Conservation (phyloP, 1,140 invertebrate species). For the Diploscapter pachys region DNA sequence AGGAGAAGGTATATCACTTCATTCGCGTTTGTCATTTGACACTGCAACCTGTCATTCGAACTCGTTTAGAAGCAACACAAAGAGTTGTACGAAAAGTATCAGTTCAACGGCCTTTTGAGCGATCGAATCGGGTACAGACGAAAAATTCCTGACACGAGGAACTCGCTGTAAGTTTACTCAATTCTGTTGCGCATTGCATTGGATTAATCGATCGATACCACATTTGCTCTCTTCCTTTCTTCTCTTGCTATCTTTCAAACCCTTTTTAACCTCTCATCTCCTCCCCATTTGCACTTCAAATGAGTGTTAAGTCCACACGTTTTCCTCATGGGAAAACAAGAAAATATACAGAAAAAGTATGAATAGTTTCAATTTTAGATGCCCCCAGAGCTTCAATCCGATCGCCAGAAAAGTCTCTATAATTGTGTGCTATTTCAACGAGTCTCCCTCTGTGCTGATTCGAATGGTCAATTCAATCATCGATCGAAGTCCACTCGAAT, state of each 20-base stretch:
- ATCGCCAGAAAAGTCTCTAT: constrained; percentile 75
- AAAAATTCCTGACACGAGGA: constrained; percentile 80
- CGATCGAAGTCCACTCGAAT: constrained; percentile 72
- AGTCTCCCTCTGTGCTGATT: constrained; percentile 81
- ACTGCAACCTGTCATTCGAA: neutral
- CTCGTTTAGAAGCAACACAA: constrained; percentile 5
- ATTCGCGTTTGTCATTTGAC: neutral
- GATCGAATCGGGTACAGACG: constrained; percentile 75
- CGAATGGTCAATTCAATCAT: constrained; percentile 83
- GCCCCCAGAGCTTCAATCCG: constrained; percentile 67
- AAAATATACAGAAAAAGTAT: constrained; percentile 24
- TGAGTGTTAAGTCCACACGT: no score
- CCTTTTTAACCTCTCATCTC: neutral
- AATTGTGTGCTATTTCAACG: constrained; percentile 93
- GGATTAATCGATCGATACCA: no score
- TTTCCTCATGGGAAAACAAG: constrained; percentile 7
- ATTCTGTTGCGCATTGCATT: no score
- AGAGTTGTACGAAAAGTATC: constrained; percentile 72
- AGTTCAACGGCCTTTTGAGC: constrained; percentile 86
- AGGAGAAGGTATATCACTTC: constrained; percentile 17
- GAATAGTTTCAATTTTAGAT: constrained; percentile 63
- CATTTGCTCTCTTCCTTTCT: neutral
- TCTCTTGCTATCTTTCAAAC: neutral
- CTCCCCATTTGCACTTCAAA: constrained; percentile 1
- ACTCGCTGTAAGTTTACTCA: constrained; percentile 67